phyloP scores from a whole-genome alignment of 2,113 vertebrate species.

The Gavialis gangeticus region DNA sequence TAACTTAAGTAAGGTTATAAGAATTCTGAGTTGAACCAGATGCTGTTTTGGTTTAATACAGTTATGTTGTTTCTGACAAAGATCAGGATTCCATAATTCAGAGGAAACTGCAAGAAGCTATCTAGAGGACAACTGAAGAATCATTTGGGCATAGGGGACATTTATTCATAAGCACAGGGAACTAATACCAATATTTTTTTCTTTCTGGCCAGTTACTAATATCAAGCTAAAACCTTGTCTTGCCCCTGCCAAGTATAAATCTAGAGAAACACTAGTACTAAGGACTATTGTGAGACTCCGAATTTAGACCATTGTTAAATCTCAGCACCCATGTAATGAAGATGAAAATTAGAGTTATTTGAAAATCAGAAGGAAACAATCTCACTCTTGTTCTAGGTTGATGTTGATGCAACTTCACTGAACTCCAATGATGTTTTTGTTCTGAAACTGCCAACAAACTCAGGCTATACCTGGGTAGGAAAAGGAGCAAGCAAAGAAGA shows the following conservation, averaged over 20 bases:
- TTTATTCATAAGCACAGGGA: neutral
- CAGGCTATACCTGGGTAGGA: slow-evolving; percentile 87
- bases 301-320: neutral
- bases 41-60: neutral
- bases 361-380: neutral
- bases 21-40: neutral
- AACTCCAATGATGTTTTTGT: slow-evolving; percentile 94
- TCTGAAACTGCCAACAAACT: slow-evolving; percentile 82
- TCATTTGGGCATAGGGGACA: neutral
- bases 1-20: neutral
- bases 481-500: slow-evolving; percentile 89
- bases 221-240: neutral
- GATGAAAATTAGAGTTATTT: neutral
- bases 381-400: slow-evolving; percentile 79
- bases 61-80: neutral
- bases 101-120: neutral
- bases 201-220: neutral
- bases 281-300: neutral
- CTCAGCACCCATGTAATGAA: neutral
- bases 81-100: neutral
- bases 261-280: neutral
- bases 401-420: slow-evolving; percentile 80
- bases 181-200: neutral
- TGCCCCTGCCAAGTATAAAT: neutral
- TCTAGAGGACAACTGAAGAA: neutral